Percentiles rank a stretch among this genome's conserved stretches.
Evolutionary conservation across 1,140 invertebrate species (phyloP).

Genomic region (Atopsyche davidsoni): DNA sequence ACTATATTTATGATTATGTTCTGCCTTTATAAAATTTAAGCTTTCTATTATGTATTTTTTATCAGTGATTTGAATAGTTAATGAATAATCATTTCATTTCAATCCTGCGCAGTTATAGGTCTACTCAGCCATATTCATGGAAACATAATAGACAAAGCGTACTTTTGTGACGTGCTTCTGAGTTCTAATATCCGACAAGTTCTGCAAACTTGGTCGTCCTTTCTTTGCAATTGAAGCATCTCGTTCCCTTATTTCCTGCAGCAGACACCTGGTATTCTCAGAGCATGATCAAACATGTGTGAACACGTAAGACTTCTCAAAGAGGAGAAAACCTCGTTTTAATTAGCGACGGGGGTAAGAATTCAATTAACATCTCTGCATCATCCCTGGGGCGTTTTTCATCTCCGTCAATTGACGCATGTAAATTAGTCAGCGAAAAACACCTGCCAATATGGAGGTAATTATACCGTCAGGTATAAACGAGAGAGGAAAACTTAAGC

Average conservation of each 20-base stretch:
- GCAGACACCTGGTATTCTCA: constrained; percentile 8
- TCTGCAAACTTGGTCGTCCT: too few species aligned
- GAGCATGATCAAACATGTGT: neutral
- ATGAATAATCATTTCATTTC: neutral
- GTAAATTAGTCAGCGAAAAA: constrained; percentile 22
- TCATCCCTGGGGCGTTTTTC: constrained; percentile 14
- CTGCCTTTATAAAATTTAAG: too few species aligned
- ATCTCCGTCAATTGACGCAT: constrained; percentile 15
- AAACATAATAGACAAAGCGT: neutral
- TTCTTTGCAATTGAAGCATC: too few species aligned
- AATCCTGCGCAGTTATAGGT: neutral
- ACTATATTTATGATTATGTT: too few species aligned
- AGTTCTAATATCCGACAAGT: too few species aligned
- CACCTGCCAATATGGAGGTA: constrained; percentile 15
- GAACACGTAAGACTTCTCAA: constrained; percentile 4
- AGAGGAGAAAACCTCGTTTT: constrained; percentile 16
- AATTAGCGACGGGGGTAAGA: constrained; percentile 26
- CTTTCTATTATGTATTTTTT: too few species aligned
- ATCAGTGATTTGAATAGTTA: neutral
- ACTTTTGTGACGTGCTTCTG: too few species aligned
- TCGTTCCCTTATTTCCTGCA: constrained; percentile 21
- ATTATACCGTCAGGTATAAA: too few species aligned
- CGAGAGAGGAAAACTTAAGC: too few species aligned
- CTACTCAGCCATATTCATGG: neutral
- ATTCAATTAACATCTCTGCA: constrained; percentile 30